phyloP scores from a whole-genome alignment of 2,113 vertebrate genomes.

The Copsychus sechellarum region DNA sequence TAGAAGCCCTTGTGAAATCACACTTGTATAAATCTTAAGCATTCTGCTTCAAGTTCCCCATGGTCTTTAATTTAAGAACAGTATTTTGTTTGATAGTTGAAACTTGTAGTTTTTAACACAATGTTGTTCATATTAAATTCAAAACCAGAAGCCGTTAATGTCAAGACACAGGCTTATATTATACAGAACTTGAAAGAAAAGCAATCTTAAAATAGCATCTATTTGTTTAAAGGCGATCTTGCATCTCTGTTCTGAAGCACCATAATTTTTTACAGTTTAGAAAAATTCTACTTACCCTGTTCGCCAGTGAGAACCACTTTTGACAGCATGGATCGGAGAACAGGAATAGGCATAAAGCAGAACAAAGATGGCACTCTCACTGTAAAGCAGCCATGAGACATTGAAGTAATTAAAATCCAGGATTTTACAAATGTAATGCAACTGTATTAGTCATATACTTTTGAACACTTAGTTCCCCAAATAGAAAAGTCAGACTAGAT shows the following conservation, averaged over 20 bases:
- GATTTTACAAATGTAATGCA: neutral
- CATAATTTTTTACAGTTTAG: neutral
- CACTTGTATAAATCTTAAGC: neutral
- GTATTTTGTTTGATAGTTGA: neutral
- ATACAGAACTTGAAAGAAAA: neutral
- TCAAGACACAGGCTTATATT: neutral
- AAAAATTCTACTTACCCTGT: constrained; percentile 82
- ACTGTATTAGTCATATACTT: neutral
- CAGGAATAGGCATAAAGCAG: constrained; percentile 84
- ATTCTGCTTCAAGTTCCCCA: neutral
- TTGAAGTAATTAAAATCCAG: neutral
- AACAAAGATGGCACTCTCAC: constrained; percentile 84
- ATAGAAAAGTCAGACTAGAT: neutral
- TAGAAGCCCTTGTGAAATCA: neutral
- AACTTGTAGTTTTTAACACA: neutral
- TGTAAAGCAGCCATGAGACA: constrained; percentile 58
- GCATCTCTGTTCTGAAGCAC: neutral
- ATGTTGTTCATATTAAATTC: neutral
- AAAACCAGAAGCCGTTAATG: neutral
- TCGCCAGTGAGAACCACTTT: constrained; percentile 85
- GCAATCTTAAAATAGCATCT: neutral
- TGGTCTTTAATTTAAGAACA: neutral
- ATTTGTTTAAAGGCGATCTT: neutral
- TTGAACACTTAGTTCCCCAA: neutral
- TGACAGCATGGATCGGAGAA: constrained; percentile 93